Conservation (phyloP, 2,888 invertebrate genomes). For the Eristalis arbustorum region DNA sequence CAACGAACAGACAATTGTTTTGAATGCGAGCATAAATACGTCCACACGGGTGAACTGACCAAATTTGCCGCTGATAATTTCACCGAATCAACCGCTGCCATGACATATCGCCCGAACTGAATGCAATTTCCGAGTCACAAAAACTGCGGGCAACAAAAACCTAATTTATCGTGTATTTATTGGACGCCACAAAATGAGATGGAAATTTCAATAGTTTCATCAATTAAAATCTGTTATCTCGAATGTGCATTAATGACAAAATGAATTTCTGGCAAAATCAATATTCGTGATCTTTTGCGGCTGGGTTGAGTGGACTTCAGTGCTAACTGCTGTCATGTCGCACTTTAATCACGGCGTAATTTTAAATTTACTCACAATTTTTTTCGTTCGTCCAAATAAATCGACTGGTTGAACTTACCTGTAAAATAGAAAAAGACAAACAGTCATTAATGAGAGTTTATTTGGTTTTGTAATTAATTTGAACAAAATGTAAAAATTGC, state of each 20-base stretch:
- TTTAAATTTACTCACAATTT: background rate
- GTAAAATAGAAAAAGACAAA: background rate
- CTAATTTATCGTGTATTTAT: slow-evolving; percentile 23
- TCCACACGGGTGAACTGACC: slow-evolving; percentile 5
- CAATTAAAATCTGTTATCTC: slow-evolving; percentile 20
- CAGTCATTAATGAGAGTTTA: background rate
- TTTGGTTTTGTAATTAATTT: background rate
- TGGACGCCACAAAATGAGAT: slow-evolving; percentile 38
- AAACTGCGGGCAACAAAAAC: background rate
- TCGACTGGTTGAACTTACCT: slow-evolving; percentile 8
- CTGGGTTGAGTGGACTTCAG: background rate
- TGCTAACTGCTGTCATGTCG: background rate
- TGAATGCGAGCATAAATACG: background rate
- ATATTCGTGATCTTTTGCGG: background rate
- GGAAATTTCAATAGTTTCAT: slow-evolving; percentile 32
- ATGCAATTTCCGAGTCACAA: background rate
- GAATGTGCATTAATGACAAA: background rate
- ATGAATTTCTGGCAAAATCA: no score
- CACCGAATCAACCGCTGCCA: background rate
- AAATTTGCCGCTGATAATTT: background rate
- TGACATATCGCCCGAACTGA: background rate
- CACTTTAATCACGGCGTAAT: background rate
- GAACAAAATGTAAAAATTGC: no score
- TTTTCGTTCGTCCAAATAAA: background rate
- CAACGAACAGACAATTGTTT: background rate